A percentile compares a stretch with the other conserved stretches of the same genome.
Conservation (phyloP, 2,888 invertebrate genomes). For the Rhyacophila evoluta region DNA sequence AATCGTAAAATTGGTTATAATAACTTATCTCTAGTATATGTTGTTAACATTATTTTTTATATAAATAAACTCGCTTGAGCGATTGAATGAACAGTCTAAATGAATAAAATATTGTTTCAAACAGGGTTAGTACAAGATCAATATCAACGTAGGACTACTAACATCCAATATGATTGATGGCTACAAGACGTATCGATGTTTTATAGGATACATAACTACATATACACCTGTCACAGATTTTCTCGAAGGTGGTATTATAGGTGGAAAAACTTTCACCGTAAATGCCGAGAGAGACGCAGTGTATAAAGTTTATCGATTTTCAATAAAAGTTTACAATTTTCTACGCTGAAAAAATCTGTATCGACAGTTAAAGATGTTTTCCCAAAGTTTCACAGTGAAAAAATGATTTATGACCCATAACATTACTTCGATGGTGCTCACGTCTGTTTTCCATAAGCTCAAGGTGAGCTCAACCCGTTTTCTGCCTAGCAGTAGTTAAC, state of each 20-base stretch:
- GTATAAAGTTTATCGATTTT: constrained; percentile 19
- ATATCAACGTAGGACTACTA: too few relatives aligned
- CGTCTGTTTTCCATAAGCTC: too few relatives aligned
- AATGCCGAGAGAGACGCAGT: neutral
- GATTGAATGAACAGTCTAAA: too few relatives aligned
- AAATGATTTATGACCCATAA: neutral
- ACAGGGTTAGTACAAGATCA: too few relatives aligned
- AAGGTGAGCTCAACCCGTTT: too few relatives aligned
- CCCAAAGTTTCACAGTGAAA: neutral
- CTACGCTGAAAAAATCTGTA: neutral
- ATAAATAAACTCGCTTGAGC: too few relatives aligned
- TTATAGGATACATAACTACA: neutral
- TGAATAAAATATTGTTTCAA: too few relatives aligned
- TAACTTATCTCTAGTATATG: too few relatives aligned
- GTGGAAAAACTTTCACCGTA: neutral
- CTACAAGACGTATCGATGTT: neutral
- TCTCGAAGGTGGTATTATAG: neutral
- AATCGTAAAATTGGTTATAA: too few relatives aligned
- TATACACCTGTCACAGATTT: neutral
- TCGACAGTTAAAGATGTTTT: constrained; percentile 10
- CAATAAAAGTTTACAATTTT: constrained; percentile 6
- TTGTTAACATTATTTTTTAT: too few relatives aligned
- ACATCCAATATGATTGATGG: neutral
- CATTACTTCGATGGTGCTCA: neutral
- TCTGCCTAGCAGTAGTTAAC: too few relatives aligned